Conservation (phyloP, 2,113 vertebrate genomes). For the Sigmodon hispidus region DNA sequence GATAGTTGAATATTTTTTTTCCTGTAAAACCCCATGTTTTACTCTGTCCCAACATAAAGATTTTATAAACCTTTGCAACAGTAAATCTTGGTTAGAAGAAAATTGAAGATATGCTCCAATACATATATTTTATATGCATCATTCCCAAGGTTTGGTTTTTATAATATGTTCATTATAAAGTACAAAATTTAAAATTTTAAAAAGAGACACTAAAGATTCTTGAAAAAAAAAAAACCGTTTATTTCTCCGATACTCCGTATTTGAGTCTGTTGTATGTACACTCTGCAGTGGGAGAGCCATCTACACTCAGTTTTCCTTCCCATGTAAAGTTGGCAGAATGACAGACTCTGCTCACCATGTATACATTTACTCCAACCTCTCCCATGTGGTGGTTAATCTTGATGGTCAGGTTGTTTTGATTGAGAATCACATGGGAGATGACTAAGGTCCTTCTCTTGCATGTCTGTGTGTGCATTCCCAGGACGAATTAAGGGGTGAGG, state of each 20-base stretch:
- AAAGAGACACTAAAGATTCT: not conserved
- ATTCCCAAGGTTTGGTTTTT: not conserved
- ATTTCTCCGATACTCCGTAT: not conserved
- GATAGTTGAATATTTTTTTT: not conserved
- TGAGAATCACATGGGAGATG: not conserved
- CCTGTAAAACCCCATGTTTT: not conserved
- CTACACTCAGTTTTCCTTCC: not conserved
- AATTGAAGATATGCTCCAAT: not conserved
- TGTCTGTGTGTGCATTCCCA: not conserved
- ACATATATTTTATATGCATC: not conserved
- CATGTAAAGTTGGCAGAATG: not conserved
- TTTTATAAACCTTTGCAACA: conserved; percentile 22
- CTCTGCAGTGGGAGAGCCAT: not conserved
- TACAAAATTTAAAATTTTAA: not conserved
- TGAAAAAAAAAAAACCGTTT: conserved; percentile 2
- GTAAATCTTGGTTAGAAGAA: not conserved
- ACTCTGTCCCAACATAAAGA: not conserved
- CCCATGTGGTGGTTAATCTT: not conserved
- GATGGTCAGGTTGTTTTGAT: not conserved
- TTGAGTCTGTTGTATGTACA: not conserved
- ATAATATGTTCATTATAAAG: not conserved
- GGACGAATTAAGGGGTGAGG: not conserved
- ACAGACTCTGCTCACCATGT: not conserved
- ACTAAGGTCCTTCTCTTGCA: not conserved
- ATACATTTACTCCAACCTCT: not conserved